A percentile compares a stretch with the other conserved stretches of the same genome.
These are phyloP conservation scores for Ondatra zibethicus DNA, from an alignment of 2,113 vertebrate species.

Conservation along the genomic window DNA sequence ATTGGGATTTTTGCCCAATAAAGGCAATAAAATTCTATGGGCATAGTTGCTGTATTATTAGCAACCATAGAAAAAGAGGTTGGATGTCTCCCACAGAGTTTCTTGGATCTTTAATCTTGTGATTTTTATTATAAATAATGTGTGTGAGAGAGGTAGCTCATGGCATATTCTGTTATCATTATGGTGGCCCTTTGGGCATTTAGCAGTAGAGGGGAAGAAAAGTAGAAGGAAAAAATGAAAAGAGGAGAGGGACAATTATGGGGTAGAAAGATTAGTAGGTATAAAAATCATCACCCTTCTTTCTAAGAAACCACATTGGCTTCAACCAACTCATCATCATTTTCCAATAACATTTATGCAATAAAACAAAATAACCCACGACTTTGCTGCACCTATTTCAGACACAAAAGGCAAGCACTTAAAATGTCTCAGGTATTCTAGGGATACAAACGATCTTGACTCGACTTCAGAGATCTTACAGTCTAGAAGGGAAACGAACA, in stretches of 20 bases:
- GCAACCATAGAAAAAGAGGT: background rate
- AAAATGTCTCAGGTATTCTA: background rate
- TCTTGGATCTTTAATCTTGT: background rate
- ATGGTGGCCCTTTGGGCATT: background rate
- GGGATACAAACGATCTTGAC: background rate
- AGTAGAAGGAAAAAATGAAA: background rate
- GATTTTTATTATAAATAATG: background rate
- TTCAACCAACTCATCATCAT: background rate
- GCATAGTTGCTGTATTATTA: background rate
- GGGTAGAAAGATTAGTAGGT: background rate
- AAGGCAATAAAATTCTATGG: background rate
- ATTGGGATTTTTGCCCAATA: background rate
- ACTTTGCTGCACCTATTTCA: background rate
- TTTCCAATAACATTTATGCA: background rate
- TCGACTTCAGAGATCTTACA: background rate
- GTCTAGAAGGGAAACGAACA: background rate
- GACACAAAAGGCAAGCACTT: background rate
- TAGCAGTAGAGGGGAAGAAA: background rate
- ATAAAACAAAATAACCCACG: background rate
- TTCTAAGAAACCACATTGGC: slow-evolving; percentile 10
- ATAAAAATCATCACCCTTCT: background rate
- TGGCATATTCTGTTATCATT: background rate
- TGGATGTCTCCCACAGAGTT: background rate
- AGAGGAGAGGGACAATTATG: slow-evolving; percentile 15
- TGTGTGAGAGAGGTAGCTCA: background rate